Percentiles rank a stretch among this genome's conserved stretches.
phyloP scores from a whole-genome alignment of 2,113 vertebrate species.

The Hyperopisus bebe region DNA sequence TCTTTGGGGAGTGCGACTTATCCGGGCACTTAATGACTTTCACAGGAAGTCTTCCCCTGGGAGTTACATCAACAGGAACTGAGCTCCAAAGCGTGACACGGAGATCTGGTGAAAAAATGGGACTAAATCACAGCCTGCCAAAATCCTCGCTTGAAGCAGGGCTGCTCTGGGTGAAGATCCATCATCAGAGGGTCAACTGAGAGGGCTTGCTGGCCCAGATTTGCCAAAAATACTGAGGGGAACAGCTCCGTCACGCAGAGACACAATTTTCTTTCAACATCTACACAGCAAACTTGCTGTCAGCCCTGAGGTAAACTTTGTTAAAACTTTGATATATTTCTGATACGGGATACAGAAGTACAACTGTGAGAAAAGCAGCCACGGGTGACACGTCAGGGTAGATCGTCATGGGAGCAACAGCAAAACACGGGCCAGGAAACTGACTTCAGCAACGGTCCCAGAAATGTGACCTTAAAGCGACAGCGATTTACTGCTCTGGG shows the following conservation, averaged over 20 bases:
- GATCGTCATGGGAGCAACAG: background rate
- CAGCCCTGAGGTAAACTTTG: background rate
- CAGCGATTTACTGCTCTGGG: background rate
- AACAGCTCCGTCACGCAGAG: background rate
- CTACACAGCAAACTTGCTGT: background rate
- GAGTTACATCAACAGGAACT: slow-evolving; percentile 7
- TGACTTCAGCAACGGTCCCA: background rate
- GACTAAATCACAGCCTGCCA: background rate
- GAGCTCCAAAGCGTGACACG: background rate
- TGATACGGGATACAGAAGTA: background rate
- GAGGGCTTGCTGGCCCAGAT: background rate
- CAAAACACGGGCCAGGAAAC: background rate
- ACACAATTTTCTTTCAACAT: background rate
- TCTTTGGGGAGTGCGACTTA: background rate
- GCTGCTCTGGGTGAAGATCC: background rate
- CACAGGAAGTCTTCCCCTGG: background rate
- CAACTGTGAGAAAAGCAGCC: background rate
- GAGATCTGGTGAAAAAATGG: background rate
- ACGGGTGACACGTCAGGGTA: too few species aligned
- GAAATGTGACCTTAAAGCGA: background rate
- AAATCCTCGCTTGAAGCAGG: background rate
- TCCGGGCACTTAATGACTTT: slow-evolving; percentile 6
- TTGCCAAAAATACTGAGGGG: background rate
- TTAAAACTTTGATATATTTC: background rate
- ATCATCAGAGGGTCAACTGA: background rate